Conservation (phyloP, 2,888 invertebrate genomes). For the Cheiracanthium punctorium region DNA sequence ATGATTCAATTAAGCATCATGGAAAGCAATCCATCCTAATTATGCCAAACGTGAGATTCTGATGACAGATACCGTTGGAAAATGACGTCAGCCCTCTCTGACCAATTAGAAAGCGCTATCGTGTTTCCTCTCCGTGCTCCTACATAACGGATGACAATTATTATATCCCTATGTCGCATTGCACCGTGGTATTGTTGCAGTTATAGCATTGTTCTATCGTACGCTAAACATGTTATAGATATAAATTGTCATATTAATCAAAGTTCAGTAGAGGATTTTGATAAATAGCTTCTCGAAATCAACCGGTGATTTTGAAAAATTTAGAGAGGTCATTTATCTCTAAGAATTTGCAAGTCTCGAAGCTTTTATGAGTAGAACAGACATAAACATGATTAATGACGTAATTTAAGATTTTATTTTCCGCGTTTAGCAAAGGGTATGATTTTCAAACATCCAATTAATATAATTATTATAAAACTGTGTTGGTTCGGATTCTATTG, state of each 20-base stretch:
- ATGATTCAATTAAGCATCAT: slow-evolving; percentile 21
- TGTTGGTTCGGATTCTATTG: too few species aligned
- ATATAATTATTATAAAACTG: too few species aligned
- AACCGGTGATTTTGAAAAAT: too few species aligned
- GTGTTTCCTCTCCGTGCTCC: slow-evolving; percentile 15
- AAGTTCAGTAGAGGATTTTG: neutral
- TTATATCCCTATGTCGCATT: neutral
- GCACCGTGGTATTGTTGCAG: neutral
- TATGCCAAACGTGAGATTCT: slow-evolving; percentile 30
- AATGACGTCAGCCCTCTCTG: slow-evolving; percentile 29
- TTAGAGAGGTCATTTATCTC: too few species aligned
- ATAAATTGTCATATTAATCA: neutral
- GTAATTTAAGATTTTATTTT: too few species aligned
- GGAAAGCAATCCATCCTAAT: slow-evolving; percentile 29
- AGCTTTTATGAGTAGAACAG: too few species aligned
- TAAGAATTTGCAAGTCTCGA: too few species aligned
- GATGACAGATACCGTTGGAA: slow-evolving; percentile 37
- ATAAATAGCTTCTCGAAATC: neutral
- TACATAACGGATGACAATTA: slow-evolving; percentile 22
- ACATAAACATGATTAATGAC: too few species aligned
- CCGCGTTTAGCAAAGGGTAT: too few species aligned
- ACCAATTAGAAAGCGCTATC: slow-evolving; percentile 19
- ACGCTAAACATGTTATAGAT: neutral
- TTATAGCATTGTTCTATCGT: neutral
- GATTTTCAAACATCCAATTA: too few species aligned